Conservation (phyloP, 2,888 invertebrate genomes). For the Pristionchus maxplancki region DNA sequence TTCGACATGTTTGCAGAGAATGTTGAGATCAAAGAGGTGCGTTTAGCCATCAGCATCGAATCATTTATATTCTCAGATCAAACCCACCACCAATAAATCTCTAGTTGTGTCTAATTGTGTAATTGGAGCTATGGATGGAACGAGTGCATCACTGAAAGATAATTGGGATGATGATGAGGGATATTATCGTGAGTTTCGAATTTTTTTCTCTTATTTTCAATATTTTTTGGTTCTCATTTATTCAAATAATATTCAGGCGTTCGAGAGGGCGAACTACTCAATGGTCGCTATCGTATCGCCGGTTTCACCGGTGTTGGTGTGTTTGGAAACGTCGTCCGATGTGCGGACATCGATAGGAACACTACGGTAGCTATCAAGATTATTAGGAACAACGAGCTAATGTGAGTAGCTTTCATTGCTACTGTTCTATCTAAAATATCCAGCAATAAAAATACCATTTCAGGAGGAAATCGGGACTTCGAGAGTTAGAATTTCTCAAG, state of each 20-base stretch:
- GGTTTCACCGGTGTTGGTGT: constrained; percentile 99
- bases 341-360: constrained; percentile 90
- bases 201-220: too few species aligned
- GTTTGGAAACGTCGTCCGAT: constrained; percentile 94
- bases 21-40: constrained; percentile 59
- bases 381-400: constrained; percentile 98
- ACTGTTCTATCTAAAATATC: too few species aligned
- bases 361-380: constrained; percentile 93
- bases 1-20: constrained; percentile 78
- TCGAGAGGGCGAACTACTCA: constrained; percentile 93
- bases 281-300: constrained; percentile 93
- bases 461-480: constrained; percentile 97
- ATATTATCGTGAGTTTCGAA: constrained; percentile 86
- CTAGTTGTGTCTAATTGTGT: too few species aligned
- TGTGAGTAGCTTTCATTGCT: too few species aligned
- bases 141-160: constrained; percentile 88
- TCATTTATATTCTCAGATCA: neutral
- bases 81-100: neutral
- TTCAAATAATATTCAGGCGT: constrained; percentile 85
- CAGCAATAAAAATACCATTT: too few species aligned
- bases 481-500: constrained; percentile 94
- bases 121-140: constrained; percentile 80
- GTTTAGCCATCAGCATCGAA: neutral
- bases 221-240: too few species aligned
- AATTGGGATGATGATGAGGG: constrained; percentile 99